Conservation (phyloP, 2,888 invertebrate species). For the Ectemnius continuus region DNA sequence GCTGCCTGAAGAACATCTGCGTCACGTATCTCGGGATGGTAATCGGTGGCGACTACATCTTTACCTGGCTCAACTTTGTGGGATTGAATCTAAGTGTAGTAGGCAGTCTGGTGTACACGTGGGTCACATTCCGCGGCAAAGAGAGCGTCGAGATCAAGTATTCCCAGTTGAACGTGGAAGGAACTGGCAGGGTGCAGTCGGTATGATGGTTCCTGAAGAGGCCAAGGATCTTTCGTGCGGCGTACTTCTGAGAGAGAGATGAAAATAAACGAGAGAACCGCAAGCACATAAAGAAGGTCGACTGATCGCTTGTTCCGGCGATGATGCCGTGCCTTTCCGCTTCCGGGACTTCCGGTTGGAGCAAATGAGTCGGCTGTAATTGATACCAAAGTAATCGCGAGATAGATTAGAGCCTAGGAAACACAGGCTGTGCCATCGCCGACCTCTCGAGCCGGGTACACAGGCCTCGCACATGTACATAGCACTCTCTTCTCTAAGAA, state of each 20-base stretch:
- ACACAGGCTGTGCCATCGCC: too few relatives aligned
- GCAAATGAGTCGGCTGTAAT: not conserved
- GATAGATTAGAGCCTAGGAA: too few relatives aligned
- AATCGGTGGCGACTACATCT: slow-evolving; percentile 98
- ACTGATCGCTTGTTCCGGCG: too few relatives aligned
- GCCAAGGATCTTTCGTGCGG: not conserved
- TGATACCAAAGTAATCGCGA: slow-evolving; percentile 9
- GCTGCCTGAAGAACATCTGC: slow-evolving; percentile 97
- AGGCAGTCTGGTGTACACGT: slow-evolving; percentile 91
- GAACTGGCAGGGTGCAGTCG: slow-evolving; percentile 73
- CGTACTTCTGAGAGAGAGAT: slow-evolving; percentile 60
- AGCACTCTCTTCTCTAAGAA: slow-evolving; percentile 35
- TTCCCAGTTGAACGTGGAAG: slow-evolving; percentile 63
- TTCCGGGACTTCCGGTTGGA: not conserved
- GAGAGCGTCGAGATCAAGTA: slow-evolving; percentile 75
- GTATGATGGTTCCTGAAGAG: slow-evolving; percentile 68
- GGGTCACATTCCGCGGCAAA: slow-evolving; percentile 88
- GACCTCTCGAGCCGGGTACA: not conserved
- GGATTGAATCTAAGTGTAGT: slow-evolving; percentile 97
- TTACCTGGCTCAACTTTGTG: slow-evolving; percentile 95
- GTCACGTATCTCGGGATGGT: slow-evolving; percentile 99
- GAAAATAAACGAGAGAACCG: slow-evolving; percentile 27
- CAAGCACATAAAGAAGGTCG: not conserved
- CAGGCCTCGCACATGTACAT: slow-evolving; percentile 7
- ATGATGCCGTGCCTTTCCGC: not conserved